Percentiles rank a stretch among this genome's conserved stretches.
Conservation (phyloP, 2,113 vertebrate genomes). For the Sapajus apella region DNA sequence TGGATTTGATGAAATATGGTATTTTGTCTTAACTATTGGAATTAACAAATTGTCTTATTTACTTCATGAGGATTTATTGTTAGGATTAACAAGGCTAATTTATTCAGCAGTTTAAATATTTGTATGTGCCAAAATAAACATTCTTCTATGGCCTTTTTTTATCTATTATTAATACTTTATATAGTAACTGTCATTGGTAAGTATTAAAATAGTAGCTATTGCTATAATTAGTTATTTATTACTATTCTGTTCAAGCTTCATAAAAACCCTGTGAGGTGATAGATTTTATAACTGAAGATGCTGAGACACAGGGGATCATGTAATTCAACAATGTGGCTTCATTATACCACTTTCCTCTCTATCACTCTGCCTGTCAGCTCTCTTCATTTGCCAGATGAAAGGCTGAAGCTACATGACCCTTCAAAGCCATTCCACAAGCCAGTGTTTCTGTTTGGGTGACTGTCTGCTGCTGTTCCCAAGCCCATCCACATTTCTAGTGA, state of each 20-base stretch:
- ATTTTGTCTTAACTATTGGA: not conserved
- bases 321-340: not conserved
- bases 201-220: not conserved
- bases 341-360: not conserved
- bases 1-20: not conserved
- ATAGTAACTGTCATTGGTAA: not conserved
- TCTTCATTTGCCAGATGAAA: not conserved
- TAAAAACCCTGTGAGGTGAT: not conserved
- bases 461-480: not conserved
- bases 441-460: not conserved
- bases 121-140: not conserved
- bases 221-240: not conserved
- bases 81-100: not conserved
- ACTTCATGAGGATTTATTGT: not conserved
- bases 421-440: not conserved
- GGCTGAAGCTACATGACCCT: not conserved
- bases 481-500: not conserved
- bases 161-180: not conserved
- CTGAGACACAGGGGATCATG: not conserved
- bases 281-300: not conserved
- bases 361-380: not conserved
- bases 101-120: not conserved
- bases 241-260: not conserved
- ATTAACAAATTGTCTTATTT: not conserved
- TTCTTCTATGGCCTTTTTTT: not conserved